Percentiles rank a stretch among this genome's conserved stretches.
Evolutionary conservation across 2,113 vertebrate species (phyloP).

Genomic region (Pristiophorus japonicus): DNA sequence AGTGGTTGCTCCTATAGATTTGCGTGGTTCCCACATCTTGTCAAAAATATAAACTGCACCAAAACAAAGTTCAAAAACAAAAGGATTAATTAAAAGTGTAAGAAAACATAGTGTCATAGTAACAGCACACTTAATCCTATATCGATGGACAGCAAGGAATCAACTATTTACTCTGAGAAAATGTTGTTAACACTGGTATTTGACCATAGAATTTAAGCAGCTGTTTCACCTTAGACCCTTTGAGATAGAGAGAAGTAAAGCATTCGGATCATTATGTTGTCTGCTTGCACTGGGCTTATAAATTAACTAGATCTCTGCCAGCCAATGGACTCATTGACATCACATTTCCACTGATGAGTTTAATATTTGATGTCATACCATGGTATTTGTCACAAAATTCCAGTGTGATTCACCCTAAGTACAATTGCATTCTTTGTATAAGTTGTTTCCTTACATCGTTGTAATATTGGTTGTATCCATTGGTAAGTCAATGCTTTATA

Average conservation of each 20-base stretch:
- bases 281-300: background rate
- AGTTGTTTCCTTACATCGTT: too few species aligned
- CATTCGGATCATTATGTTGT: background rate
- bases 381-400: background rate
- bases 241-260: background rate
- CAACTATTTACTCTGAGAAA: background rate
- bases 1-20: background rate
- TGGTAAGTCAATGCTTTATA: too few species aligned
- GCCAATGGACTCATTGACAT: background rate
- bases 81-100: background rate
- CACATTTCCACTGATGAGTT: background rate
- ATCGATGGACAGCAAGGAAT: background rate
- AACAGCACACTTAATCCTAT: background rate
- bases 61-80: background rate
- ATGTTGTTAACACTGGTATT: background rate
- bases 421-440: background rate
- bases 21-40: background rate
- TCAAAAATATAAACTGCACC: background rate
- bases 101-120: background rate
- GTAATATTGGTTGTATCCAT: too few species aligned
- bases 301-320: background rate
- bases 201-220: background rate
- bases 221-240: background rate
- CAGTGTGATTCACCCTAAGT: background rate
- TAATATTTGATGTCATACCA: background rate